Base-by-base conservation (phyloP, 2,888 invertebrate species). In the Aphodius sticticus region DNA sequence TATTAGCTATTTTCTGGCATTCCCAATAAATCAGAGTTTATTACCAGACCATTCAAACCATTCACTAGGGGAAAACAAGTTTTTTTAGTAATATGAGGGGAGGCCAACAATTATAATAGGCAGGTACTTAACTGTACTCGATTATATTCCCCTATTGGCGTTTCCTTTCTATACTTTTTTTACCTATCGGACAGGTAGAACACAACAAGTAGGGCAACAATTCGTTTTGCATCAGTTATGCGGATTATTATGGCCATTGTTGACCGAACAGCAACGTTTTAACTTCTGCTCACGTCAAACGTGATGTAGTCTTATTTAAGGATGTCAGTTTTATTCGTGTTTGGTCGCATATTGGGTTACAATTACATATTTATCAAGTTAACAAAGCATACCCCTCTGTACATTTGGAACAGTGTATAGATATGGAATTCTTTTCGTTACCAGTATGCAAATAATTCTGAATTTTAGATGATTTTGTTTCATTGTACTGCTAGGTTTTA, bases 21-120 rank as follows among this genome's bases (percentile, higher is more conserved):
- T 26, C 26, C 53, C 9, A 53, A 53, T 53, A 53, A 53, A 53
- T 53, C 53, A 53, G 53, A 53, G 7, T 53, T 53, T 53, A 53
- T 53, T 53, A 53, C 53, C 7, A 9, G 53, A 3, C 53, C 53
- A 53, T 53, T 53, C 53, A 53, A 53, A 53, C 53, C 12, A 53
- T 53, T 53, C 53, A 12, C 53, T 53, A 53, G 53, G 53, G 53
- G 53, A 3, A 26, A 53, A 53, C 53, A 53, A 53, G 53, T 53
- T 53, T 53, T 53, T 53, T 53, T 53, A 53, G 53, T 53, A 53
- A 53, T 53, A 53, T 53, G 53, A 53, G 53, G 53, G 53, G 53
- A 53, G 53, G 53, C 53, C 53, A 53, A 53, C 53, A 53, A 53
- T 9, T 53, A 53, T 53, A 53, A 53, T 53, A 53, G 12, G 53